Evolutionary conservation across 2,888 invertebrate species (phyloP), one percentile per base, ranked within the genome.

Genomic region (Stegophylla sp.): DNA sequence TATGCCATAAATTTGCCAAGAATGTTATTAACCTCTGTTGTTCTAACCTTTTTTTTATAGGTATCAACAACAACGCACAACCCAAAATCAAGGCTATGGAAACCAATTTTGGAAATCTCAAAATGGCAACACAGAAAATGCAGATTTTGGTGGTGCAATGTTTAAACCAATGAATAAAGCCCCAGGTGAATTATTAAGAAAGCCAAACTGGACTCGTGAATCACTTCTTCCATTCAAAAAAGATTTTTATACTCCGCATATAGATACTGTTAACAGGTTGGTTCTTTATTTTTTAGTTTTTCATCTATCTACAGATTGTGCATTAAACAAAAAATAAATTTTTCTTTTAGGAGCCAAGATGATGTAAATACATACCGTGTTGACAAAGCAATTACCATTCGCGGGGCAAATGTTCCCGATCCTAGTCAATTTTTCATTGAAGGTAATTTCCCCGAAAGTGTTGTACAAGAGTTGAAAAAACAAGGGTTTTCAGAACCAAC

Each of bases 391-490:
- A 94, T 98, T 73, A 95, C 96, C 0, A 90, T 97, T 0, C 93
- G 93, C 85, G 97, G 97, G 1, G 90, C 90, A 56, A 91, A 91
- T 83, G 90, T 94, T 67, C 97, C 97, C 0, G 90, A 92, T 20
- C 97, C 97, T 3, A 93, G 95, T 84, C 90, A 95, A 84, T 92
- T 90, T 83, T 97, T 98, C 86, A 92, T 93, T 84, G 97, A 98
- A 86, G 94, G 94, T 67, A 92, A 92, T 72, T 96, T 96, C 86
- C 90, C 90, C 56, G 93, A 95, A 85, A 93, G 79, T 85, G 94
- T 95, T n/a, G 90, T 94, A 88, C 90, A 89, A 82, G 94, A 93
- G 86, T 82, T 85, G 9, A 84, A 83, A 72, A 92, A 92, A 85
- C 93, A 92, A 87, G 96, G 95, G 23, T 96, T 95, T 85, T 91